Base-by-base conservation (phyloP, 2,888 invertebrate species). In the Chalcosyrphus nemorum region DNA sequence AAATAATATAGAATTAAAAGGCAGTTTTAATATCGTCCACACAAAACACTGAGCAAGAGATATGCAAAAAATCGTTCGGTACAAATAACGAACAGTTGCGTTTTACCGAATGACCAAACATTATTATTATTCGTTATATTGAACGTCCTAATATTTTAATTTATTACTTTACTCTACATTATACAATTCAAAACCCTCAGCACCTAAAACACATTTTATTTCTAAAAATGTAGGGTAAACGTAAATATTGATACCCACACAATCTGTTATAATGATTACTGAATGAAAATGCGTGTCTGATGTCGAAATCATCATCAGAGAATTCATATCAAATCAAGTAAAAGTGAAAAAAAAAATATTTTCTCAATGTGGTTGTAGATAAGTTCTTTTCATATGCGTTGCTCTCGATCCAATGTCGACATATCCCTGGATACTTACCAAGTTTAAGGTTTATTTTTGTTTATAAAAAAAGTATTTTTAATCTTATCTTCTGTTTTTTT, bases 391-490 rank as follows among this genome's bases (percentile, higher is more conserved):
- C 63, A 43, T 59, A 61, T 65, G 45, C 56, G 47, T 70, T 82
- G 71, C 72, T 80, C 76, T 65, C 71, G 63, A 85, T 84, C 85
- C 78, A 85, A 86, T 85, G 81, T 86, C 85, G 85, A 86, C 88
- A 89, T 86, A 89, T 89, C 89, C 89, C 89, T 89, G 89, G 89
- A 89, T 87, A 88, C 89, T 82, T 87, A 89, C 89, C 89, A 89
- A 89, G 89, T 89, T 89, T 89, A 89, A 89, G 89, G 89, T 89
- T 89, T 89, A 89, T 89, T 89, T 89, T 89, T 89, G 89, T 89
- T 89, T 89, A 89, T 89, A 87, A 86, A 59, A 76, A 43, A 77
- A 66, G 68, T 52, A 78, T 66, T 47, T 80, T 78, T 81, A 86
- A 86, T 86, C 86, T 86, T 86, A 86, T 86, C 82, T 81, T 70